Evolutionary conservation across 1,140 invertebrate species (phyloP).

Genomic region (Habropoda laboriosa): DNA sequence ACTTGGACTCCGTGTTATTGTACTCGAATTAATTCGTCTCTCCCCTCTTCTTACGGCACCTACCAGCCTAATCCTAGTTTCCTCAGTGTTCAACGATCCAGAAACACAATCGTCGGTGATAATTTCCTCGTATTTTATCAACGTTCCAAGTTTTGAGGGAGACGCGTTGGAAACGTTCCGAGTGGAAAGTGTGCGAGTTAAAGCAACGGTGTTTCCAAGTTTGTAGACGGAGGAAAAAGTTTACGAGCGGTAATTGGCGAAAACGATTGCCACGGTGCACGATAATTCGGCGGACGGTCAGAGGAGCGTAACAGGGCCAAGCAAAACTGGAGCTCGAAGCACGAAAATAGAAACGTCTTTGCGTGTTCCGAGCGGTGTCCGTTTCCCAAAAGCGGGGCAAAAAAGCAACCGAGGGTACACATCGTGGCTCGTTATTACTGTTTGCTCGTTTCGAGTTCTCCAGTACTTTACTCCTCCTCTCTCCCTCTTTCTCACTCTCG

Average conservation of each 20-base stretch:
- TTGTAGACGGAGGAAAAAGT: not conserved
- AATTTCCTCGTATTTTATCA: no score
- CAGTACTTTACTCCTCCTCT: not conserved
- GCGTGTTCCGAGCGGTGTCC: conserved; percentile 9
- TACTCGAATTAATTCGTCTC: no score
- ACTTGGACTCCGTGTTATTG: no score
- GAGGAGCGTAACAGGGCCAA: not conserved
- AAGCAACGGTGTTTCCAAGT: no score
- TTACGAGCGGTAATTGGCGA: not conserved
- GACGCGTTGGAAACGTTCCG: no score
- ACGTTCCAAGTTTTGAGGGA: no score
- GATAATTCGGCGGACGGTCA: not conserved
- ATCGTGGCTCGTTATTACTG: conserved; percentile 27
- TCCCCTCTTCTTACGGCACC: no score
- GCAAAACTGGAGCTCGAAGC: not conserved
- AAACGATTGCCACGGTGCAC: not conserved
- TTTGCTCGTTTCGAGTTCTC: conserved; percentile 23
- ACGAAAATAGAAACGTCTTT: conserved; percentile 53
- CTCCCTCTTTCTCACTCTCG: no score
- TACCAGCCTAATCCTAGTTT: no score
- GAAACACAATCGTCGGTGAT: no score
- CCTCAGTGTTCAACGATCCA: no score
- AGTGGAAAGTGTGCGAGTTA: no score
- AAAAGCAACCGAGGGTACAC: conserved; percentile 25
- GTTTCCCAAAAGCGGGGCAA: conserved; percentile 11